Base-by-base conservation (phyloP, 2,888 invertebrate genomes). In the Brachycybe producta region DNA sequence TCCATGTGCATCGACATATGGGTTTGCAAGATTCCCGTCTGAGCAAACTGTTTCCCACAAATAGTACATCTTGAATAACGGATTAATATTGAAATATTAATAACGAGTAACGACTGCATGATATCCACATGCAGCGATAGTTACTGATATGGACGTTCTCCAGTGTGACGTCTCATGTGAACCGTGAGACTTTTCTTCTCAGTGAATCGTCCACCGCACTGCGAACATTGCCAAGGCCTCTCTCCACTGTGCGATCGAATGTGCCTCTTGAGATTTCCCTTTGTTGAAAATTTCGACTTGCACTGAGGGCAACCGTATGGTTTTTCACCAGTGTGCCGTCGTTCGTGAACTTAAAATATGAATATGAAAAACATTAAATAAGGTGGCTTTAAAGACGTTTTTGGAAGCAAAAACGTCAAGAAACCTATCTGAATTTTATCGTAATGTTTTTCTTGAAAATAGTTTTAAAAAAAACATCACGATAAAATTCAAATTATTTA, bases 121-220 rank as follows among this genome's bases (percentile, higher is more conserved):
- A 38, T 8, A 38, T 38, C 8, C 15, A 13, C 7, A 41, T 7
- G 11, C 8, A 13, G 11, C 7, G 15, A 38, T 42, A 60, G 63
- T 59, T 61, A 68, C 67, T 61, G 59, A 57, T 62, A 67, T 24
- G 67, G 67, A 41, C 60, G 61, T 54, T 67, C 68, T 3, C 67
- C 67, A 15, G 66, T 67, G 54, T 68, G 67, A 13, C 58, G 56
- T 24, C 67, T 53, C 59, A 60, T 59, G 40, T 62, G 62, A 3
- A 62, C 60, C 43, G 59, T 61, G 8, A 64, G 56, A 35, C 61
- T 61, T 43, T 62, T 63, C 52, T 63, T 64, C 53, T 64, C 63
- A 2, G 62, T 61, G 44, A 62, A 64, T 17, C 60, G 49, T 17
- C 58, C 55, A 19, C 54, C 56, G 49, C 63, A 64, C n/a, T 57